Evolutionary conservation across 2,113 vertebrate genomes (phyloP).

Genomic region (Semnornis frantzii): DNA sequence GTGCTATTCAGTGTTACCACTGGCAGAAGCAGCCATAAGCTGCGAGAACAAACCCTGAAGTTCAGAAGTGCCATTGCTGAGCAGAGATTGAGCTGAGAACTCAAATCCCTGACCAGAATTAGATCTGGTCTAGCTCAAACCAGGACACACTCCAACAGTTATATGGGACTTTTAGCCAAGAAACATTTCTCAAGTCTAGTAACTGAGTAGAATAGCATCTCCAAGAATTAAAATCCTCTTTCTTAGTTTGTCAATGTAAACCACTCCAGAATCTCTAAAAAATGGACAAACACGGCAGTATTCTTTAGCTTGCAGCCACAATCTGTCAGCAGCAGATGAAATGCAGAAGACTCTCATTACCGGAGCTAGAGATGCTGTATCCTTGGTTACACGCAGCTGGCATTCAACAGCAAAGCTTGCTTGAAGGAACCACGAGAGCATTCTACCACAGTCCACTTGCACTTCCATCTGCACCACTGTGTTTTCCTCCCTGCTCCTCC

Average conservation of each 20-base stretch:
- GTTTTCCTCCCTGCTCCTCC: neutral
- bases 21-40: too few species aligned
- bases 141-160: neutral
- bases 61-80: too few species aligned
- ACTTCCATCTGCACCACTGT: rapidly evolving
- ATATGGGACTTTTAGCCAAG: neutral
- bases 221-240: neutral
- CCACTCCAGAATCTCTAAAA: neutral
- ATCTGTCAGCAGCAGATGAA: neutral
- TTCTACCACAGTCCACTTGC: rapidly evolving
- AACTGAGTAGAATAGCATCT: neutral
- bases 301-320: neutral
- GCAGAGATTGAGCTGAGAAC: too few species aligned
- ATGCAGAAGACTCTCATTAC: neutral
- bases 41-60: too few species aligned
- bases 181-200: neutral
- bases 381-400: neutral
- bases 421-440: neutral
- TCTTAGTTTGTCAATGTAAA: neutral
- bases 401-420: rapidly evolving
- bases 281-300: neutral
- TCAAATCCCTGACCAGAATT: too few species aligned
- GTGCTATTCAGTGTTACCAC: too few species aligned
- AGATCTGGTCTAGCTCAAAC: too few species aligned
- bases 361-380: neutral